Percentiles rank a stretch among this genome's conserved stretches.
These are phyloP conservation scores for Spinus pinus DNA, from an alignment of 2,797 vertebrate species.

Conservation along the genomic window DNA sequence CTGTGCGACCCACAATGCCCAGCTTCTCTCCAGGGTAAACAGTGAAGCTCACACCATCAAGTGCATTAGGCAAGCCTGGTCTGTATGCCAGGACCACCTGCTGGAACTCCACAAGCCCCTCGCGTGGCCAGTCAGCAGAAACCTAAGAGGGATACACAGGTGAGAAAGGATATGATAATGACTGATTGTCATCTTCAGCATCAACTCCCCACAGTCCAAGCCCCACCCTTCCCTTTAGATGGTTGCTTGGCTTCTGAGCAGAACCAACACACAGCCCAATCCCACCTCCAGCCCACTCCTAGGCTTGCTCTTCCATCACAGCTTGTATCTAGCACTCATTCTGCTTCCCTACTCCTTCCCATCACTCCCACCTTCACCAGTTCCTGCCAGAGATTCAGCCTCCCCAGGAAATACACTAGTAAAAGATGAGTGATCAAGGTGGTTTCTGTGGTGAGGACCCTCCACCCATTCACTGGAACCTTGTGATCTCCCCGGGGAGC, in stretches of 20 bases:
- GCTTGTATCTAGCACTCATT: background rate
- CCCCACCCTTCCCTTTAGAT: background rate
- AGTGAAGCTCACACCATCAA: conserved; percentile 85
- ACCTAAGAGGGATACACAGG: conserved; percentile 70
- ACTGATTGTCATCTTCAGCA: background rate
- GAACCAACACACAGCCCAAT: background rate
- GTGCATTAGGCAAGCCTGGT: conserved; percentile 85
- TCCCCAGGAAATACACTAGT: background rate
- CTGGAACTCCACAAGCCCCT: conserved; percentile 85
- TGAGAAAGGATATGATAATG: background rate
- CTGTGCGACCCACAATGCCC: conserved; percentile 93
- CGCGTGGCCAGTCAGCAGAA: conserved; percentile 80
- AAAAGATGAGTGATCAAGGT: background rate
- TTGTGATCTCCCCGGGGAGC: background rate
- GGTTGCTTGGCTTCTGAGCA: background rate
- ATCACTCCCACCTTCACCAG: background rate
- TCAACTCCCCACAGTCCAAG: background rate
- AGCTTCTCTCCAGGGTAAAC: conserved; percentile 89
- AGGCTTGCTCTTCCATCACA: background rate
- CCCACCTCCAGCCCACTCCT: background rate
- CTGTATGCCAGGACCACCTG: conserved; percentile 84
- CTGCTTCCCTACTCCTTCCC: background rate
- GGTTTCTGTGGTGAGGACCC: background rate
- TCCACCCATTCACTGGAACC: background rate
- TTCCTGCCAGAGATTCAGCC: background rate